A percentile compares a stretch with the other conserved stretches of the same genome.
phyloP scores from a whole-genome alignment of 2,113 vertebrate species.

The Stigmatopora argus region DNA sequence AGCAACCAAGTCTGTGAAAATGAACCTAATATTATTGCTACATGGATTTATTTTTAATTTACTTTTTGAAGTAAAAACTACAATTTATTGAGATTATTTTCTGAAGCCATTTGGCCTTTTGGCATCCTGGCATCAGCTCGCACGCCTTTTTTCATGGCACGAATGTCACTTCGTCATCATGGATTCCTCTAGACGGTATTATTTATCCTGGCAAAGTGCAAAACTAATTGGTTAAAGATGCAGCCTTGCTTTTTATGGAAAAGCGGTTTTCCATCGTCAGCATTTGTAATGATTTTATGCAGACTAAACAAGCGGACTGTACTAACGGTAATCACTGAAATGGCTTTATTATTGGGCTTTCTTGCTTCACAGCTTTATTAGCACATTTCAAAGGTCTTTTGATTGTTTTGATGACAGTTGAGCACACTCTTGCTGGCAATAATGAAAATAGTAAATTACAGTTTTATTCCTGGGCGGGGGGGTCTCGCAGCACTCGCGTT shows the following conservation, averaged over 20 bases:
- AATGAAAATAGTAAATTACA: neutral
- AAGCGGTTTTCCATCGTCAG: neutral
- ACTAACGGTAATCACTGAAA: slow-evolving; percentile 39
- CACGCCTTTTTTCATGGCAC: slow-evolving; percentile 1
- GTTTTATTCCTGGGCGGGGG: neutral
- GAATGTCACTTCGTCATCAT: neutral
- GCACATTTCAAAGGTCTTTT: slow-evolving; percentile 30
- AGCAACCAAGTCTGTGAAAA: neutral
- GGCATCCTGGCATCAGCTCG: neutral
- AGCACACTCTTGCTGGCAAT: slow-evolving; percentile 13
- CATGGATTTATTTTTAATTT: no score
- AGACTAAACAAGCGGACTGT: slow-evolving; percentile 20
- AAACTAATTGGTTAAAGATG: slow-evolving; percentile 5
- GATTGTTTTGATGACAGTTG: slow-evolving; percentile 17
- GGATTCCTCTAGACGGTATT: neutral
- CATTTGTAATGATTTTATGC: neutral
- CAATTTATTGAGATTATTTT: neutral
- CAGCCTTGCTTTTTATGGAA: neutral
- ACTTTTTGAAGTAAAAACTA: no score
- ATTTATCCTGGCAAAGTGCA: neutral
- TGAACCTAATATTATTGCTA: neutral
- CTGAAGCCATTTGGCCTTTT: slow-evolving; percentile 15
- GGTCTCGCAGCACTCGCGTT: neutral
- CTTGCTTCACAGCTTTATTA: slow-evolving; percentile 54
- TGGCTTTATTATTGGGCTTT: slow-evolving; percentile 36